Evolutionary conservation across 2,888 invertebrate species (phyloP), one percentile per base, ranked within the genome.

Genomic region (Vannuccia rotundouncinata): DNA sequence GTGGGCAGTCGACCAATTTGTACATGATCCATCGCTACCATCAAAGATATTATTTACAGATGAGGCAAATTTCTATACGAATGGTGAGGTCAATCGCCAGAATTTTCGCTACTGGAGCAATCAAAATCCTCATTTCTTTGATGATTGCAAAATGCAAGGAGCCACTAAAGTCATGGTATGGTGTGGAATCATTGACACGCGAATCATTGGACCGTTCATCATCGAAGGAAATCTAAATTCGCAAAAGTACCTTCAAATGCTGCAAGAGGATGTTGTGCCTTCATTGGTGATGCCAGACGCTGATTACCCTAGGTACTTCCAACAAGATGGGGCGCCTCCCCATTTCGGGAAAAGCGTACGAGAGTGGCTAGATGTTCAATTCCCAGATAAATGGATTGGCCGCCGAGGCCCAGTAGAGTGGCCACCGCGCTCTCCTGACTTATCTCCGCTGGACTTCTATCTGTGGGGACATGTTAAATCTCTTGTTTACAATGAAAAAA

Each of bases 401-500:
- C 27, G 59, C 1, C 74, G 80, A 78, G 80, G 80, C 45, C 76
- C 80, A 29, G 31, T 79, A 25, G 31, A 79, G 80, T 78, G 76
- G 76, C 80, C 80, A 31, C 28, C 80, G 29, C 31, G 78, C 27
- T 79, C 80, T 27, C 76, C 80, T 25, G 77, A 79, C 74, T 77
- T 27, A 5, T 29, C 76, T 29, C 73, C 31, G 27, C 79, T 79
- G 74, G 80, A 79, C 76, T 79, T 27, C 45, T 79, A 75, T 30
- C 76, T 79, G 31, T 79, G 76, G 76, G 79, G 80, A 74, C 59
- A 79, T 77, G 45, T 79, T 45, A 79, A 79, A 31, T 31, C 80
- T 17, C 27, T 25, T 2, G 76, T 30, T 28, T 79, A 77, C 80
- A 75, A 10, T 31, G 75, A 31, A 31, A 75, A 5, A 31, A 31